Conservation (phyloP, 2,113 vertebrate genomes). For the Puntigrus tetrazona region DNA sequence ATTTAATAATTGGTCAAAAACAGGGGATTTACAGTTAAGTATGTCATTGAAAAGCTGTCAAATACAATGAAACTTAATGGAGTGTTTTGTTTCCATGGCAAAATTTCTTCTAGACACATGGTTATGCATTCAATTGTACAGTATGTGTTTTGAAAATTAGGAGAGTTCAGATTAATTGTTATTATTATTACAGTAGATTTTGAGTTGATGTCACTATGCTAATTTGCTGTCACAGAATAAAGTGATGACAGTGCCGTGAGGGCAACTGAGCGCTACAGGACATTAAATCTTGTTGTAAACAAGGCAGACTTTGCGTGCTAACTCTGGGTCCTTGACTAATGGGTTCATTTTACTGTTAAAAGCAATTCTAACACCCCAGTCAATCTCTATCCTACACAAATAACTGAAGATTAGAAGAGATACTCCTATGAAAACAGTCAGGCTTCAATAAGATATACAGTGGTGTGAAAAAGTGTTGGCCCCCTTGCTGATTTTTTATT, state of each 20-base stretch:
- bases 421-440: not conserved
- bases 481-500: no score
- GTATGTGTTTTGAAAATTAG: not conserved
- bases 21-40: not conserved
- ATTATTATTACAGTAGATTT: slow-evolving; percentile 9
- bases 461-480: no score
- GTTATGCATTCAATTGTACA: not conserved
- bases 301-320: not conserved
- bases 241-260: not conserved
- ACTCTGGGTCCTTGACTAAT: not conserved
- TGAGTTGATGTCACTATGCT: not conserved
- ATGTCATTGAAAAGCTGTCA: slow-evolving; percentile 15
- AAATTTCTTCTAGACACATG: not conserved
- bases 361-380: not conserved
- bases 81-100: slow-evolving; percentile 23
- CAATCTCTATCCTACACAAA: not conserved
- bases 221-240: not conserved
- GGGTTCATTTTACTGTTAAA: not conserved
- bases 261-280: not conserved
- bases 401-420: not conserved
- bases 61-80: slow-evolving; percentile 13
- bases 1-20: slow-evolving; percentile 15
- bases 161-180: not conserved
- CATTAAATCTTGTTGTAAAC: not conserved
- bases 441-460: no score